Evolutionary conservation across 2,113 vertebrate genomes (phyloP).

Genomic region (Syngnathus scovelli): DNA sequence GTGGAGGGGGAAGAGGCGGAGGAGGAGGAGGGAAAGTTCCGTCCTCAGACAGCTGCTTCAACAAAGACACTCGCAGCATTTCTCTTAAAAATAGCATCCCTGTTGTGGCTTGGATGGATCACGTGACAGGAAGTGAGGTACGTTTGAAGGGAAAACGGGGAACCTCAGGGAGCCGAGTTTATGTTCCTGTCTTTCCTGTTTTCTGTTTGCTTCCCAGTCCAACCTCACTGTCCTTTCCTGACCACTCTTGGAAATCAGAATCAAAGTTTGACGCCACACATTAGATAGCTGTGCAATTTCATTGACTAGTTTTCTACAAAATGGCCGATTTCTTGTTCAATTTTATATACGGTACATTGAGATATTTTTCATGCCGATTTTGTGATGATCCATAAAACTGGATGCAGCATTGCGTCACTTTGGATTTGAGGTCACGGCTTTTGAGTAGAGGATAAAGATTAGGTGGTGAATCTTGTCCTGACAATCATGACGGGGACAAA

Average conservation of each 20-base stretch:
- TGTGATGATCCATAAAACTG: background rate
- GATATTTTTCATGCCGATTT: too few species aligned
- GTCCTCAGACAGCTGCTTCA: background rate
- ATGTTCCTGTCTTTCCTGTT: constrained; percentile 57
- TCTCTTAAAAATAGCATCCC: background rate
- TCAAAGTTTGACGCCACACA: background rate
- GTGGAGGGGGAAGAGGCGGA: background rate
- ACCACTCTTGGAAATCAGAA: background rate
- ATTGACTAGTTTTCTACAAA: too few species aligned
- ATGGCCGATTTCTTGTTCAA: too few species aligned
- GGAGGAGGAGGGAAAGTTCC: too few species aligned
- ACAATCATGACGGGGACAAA: too few species aligned
- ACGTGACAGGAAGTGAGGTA: constrained; percentile 55
- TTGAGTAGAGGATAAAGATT: too few species aligned
- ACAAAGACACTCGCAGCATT: background rate
- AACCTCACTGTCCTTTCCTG: background rate
- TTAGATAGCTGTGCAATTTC: background rate
- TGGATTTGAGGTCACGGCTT: too few species aligned
- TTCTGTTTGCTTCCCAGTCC: constrained; percentile 39
- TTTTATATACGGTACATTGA: background rate
- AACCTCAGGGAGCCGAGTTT: constrained; percentile 39
- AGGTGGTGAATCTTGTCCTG: too few species aligned
- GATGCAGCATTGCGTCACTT: too few species aligned
- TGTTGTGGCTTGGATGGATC: background rate
- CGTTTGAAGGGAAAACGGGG: constrained; percentile 19